phyloP scores from a whole-genome alignment of 2,113 vertebrate species.

The Oncorhynchus mykiss region DNA sequence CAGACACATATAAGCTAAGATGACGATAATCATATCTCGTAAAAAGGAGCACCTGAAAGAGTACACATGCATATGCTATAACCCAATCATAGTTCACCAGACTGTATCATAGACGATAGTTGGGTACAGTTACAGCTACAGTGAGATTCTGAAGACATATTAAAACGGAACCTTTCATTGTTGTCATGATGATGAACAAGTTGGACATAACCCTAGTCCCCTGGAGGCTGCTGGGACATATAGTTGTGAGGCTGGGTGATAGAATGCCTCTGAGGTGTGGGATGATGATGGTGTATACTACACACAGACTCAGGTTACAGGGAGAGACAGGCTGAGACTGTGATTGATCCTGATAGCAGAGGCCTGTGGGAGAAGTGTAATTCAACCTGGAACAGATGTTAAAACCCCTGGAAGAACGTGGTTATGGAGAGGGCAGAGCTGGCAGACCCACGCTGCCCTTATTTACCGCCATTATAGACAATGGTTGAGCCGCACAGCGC shows the following conservation, averaged over 20 bases:
- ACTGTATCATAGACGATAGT: neutral
- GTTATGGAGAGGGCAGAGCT: neutral
- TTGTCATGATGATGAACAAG: slow-evolving; percentile 53
- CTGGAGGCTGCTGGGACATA: slow-evolving; percentile 21
- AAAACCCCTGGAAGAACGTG: slow-evolving; percentile 43
- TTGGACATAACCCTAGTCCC: slow-evolving; percentile 24
- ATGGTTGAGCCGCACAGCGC: too few relatives aligned
- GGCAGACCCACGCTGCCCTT: neutral
- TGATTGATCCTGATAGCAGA: slow-evolving; percentile 66
- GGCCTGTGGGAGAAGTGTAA: slow-evolving; percentile 58
- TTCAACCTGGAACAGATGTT: slow-evolving; percentile 62
- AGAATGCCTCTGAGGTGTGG: slow-evolving; percentile 54
- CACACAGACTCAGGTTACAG: slow-evolving; percentile 56
- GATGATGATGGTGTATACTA: slow-evolving; percentile 39
- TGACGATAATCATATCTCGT: slow-evolving; percentile 54
- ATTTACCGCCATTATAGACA: neutral
- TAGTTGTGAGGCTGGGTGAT: slow-evolving; percentile 41
- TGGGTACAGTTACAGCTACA: neutral
- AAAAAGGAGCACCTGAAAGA: slow-evolving; percentile 42
- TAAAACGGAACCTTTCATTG: slow-evolving; percentile 44
- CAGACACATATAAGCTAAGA: slow-evolving; percentile 43
- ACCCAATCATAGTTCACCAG: neutral
- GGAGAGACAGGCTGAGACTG: slow-evolving; percentile 41
- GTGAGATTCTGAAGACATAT: slow-evolving; percentile 28
- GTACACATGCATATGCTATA: neutral